Evolutionary conservation across 2,113 vertebrate species (phyloP).

Genomic region (Microtus montanus): DNA sequence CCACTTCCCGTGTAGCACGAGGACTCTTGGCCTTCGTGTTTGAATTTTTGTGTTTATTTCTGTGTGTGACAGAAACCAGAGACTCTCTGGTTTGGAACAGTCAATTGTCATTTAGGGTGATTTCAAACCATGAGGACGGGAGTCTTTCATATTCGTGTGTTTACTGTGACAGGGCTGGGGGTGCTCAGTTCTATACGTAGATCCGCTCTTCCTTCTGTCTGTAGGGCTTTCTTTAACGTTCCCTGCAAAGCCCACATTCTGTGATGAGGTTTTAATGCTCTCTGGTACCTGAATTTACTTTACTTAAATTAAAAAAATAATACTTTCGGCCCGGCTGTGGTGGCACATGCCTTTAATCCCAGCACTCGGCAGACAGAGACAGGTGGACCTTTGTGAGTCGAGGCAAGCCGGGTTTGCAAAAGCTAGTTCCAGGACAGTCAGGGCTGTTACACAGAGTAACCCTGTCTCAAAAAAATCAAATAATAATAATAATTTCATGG

Average conservation of each 20-base stretch:
- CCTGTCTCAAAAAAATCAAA: no score
- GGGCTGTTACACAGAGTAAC: no score
- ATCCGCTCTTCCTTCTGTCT: not conserved
- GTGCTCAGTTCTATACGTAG: not conserved
- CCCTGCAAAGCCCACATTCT: not conserved
- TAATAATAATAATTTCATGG: not conserved
- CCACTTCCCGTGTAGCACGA: not conserved
- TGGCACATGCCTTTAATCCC: no score
- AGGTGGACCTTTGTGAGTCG: no score
- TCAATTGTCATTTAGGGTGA: not conserved
- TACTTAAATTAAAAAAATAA: not conserved
- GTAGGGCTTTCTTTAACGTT: not conserved
- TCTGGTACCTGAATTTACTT: not conserved
- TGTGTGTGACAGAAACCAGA: not conserved
- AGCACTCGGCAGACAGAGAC: no score
- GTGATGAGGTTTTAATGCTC: not conserved
- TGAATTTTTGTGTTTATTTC: not conserved
- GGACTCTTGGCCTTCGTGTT: not conserved
- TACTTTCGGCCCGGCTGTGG: not conserved
- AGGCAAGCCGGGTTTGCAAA: no score
- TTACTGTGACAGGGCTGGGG: not conserved
- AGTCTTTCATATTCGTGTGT: not conserved
- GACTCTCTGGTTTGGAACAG: not conserved
- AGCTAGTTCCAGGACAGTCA: no score
- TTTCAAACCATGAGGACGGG: not conserved